phyloP scores from a whole-genome alignment of 2,113 vertebrate genomes.

The Hemichromis elongatus region DNA sequence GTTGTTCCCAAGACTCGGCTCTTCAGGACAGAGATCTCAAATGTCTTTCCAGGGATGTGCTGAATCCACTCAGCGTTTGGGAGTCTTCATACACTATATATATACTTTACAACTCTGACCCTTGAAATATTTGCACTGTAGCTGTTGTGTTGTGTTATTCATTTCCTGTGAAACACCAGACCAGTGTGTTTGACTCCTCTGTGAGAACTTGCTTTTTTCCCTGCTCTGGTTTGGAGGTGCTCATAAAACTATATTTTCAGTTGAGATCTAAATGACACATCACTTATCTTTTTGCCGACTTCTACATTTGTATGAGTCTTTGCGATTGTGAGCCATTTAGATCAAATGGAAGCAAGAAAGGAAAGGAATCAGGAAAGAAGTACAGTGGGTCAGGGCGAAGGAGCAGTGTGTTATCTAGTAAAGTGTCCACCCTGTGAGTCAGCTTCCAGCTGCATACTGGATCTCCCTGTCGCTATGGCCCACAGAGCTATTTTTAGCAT shows the following conservation, averaged over 20 bases:
- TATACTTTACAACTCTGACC: background rate
- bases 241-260: background rate
- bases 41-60: background rate
- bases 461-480: slow-evolving; percentile 46
- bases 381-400: background rate
- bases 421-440: slow-evolving; percentile 46
- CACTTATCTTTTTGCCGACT: background rate
- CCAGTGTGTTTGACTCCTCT: background rate
- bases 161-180: background rate
- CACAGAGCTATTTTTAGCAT: slow-evolving; percentile 59
- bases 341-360: background rate
- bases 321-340: background rate
- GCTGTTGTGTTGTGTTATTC: background rate
- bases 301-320: background rate
- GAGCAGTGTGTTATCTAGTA: slow-evolving; percentile 15
- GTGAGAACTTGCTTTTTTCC: background rate
- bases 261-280: background rate
- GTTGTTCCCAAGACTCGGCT: background rate
- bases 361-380: background rate
- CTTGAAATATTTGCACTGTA: background rate
- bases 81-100: background rate
- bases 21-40: background rate
- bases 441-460: slow-evolving; percentile 44
- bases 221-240: background rate
- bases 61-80: background rate